Base-by-base conservation (phyloP, 35 echinoderm and acorn worm species). In the Strongylocentrotus purpuratus region DNA sequence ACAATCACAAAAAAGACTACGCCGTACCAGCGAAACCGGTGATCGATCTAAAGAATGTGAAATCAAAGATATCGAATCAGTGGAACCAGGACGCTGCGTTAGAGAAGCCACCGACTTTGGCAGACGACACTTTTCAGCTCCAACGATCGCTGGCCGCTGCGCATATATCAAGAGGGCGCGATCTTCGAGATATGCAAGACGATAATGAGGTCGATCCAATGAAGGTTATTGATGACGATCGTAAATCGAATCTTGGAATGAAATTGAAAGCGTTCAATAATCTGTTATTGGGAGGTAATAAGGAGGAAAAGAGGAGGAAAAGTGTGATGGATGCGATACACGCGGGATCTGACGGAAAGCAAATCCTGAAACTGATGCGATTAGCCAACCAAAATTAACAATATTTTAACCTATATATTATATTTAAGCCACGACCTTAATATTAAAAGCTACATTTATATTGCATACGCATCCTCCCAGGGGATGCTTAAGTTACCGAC, bases 161-260 rank as follows among this genome's bases (percentile, higher is more conserved):
- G 33, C 96, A 97, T 48, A 32, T 95, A 9, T 87, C 95, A 2
- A 45, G 96, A 48, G 96, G 95, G 32, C 92, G 92, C 17, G 96
- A 97, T 35, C 61, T 97, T 46, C 35, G 85, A 12, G 46, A 45
- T 8, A 95, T 97, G 96, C 96, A 97, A 31, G 89, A 94, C 15
- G 95, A 85, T 28, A 92, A 95, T 25, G 96, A 94, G 14, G 95
- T 97, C 10, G 95, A 97, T 90, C 95, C 78, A 32, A 88, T 94
- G 59, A 95, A 95, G 61, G 96, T 94, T 31, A 88, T 97, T n/a
- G 96, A 97, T 33, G 90, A 93, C 15, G 46, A 96, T 31, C 55
- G 95, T 47, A 71, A 94, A 48, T 28, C 48, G 85, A 22, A 31
- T 20, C 15, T 96, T 33, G 33, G 87, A 46, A 46, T 41, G 91